phyloP scores from a whole-genome alignment of 2,797 vertebrate genomes.

The Periparus ater region DNA sequence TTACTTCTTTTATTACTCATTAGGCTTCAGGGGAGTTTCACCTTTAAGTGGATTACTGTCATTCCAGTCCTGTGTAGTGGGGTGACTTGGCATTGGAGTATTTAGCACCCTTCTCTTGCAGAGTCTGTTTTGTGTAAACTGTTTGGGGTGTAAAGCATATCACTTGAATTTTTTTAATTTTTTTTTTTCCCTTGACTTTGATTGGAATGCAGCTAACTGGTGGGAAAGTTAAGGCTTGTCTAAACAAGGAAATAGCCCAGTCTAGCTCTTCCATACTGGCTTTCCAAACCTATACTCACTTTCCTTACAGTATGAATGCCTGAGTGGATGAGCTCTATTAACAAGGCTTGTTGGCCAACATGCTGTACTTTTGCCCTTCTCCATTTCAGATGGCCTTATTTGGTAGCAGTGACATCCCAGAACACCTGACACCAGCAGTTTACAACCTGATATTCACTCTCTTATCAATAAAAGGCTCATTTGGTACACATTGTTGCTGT shows the following conservation, averaged over 20 bases:
- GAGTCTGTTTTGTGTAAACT: conserved; percentile 29
- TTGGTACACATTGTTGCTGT: not conserved
- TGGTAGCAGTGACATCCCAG: not conserved
- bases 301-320: not conserved
- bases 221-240: conserved; percentile 25
- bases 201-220: not conserved
- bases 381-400: not conserved
- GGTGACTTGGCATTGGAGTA: not conserved
- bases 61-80: conserved; percentile 21
- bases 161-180: not conserved
- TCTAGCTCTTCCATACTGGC: not conserved
- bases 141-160: not conserved
- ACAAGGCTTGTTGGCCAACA: not conserved
- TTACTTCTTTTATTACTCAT: conserved; percentile 37
- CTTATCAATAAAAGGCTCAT: not conserved
- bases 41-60: conserved; percentile 60
- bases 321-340: not conserved
- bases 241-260: not conserved
- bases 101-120: not conserved
- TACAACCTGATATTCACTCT: not conserved
- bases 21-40: conserved; percentile 49
- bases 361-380: not conserved
- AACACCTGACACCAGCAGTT: not conserved
- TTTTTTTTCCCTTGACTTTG: not conserved
- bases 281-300: not conserved